phyloP scores from a whole-genome alignment of 1,140 invertebrate species.

The Mesaphorura yosii region DNA sequence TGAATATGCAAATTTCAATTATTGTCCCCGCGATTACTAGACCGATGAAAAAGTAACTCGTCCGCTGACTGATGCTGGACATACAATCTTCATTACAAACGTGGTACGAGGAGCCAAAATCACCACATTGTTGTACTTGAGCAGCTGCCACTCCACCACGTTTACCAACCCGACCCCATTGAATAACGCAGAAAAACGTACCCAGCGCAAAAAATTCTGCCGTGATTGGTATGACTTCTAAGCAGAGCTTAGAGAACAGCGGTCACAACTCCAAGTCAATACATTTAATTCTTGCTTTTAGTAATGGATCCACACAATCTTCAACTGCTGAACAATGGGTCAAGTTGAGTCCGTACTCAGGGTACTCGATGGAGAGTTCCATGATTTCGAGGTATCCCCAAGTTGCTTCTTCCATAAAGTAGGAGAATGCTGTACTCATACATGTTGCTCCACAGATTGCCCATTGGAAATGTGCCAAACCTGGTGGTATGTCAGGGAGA shows the following conservation, averaged over 20 bases:
- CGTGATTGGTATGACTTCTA: not conserved
- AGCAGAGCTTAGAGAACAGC: not conserved
- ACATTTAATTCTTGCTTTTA: not conserved
- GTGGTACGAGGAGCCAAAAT: too few relatives aligned
- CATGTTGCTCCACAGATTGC: not conserved
- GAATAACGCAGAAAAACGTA: not conserved
- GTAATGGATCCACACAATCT: not conserved
- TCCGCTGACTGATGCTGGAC: not conserved
- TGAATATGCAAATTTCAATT: not conserved
- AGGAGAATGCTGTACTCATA: not conserved
- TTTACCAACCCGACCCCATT: not conserved
- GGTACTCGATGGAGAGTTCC: not conserved
- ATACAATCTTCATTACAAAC: not conserved
- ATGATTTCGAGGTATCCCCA: not conserved
- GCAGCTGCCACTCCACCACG: not conserved
- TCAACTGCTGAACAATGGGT: not conserved
- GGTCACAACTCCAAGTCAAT: not conserved
- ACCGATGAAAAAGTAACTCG: not conserved
- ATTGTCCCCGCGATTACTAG: not conserved
- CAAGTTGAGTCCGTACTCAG: not conserved
- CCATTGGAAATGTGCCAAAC: not conserved
- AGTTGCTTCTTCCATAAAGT: not conserved
- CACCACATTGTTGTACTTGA: not conserved
- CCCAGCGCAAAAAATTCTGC: not conserved
- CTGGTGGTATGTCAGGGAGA: not conserved